Evolutionary conservation across 2,113 vertebrate genomes (phyloP).

Genomic region (Paraplagusia blochii): DNA sequence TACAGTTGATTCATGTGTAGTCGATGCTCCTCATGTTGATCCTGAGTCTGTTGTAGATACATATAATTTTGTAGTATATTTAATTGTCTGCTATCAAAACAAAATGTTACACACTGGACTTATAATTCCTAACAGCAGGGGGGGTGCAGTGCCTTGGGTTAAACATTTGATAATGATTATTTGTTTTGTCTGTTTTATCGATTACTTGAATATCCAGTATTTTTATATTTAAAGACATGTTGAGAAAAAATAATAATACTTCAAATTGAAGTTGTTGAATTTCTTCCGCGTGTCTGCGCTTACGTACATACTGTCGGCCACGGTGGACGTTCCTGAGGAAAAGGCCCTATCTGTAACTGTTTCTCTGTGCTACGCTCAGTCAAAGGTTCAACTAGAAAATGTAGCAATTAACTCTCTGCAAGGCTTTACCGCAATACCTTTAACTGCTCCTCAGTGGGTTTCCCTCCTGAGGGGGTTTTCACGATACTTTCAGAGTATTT

Average conservation of each 20-base stretch:
- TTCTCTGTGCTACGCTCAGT: conserved; percentile 35
- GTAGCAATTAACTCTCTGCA: conserved; percentile 52
- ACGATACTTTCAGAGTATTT: conserved; percentile 88
- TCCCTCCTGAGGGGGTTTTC: conserved; percentile 59
- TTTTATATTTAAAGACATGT: conserved; percentile 62
- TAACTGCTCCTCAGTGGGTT: conserved; percentile 40
- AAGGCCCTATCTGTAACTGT: conserved; percentile 36
- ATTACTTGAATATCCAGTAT: conserved; percentile 50
- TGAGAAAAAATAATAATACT: conserved; percentile 70
- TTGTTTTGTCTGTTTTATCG: conserved; percentile 45
- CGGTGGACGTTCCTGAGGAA: conserved; percentile 63
- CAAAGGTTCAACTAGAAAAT: conserved; percentile 41
- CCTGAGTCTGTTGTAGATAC: no score
- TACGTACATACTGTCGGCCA: conserved; percentile 52
- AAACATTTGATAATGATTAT: conserved; percentile 41
- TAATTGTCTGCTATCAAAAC: no score
- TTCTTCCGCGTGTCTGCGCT: conserved; percentile 53
- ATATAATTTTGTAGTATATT: no score
- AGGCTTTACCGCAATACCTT: conserved; percentile 64
- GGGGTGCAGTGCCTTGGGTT: conserved; percentile 47
- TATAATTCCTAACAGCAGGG: conserved; percentile 58
- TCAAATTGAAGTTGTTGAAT: conserved; percentile 79
- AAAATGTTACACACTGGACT: neutral
- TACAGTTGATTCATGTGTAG: no score
- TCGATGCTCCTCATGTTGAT: no score